Conservation (phyloP, 92 coral and sea anemone genomes). For the Bergia sp. region DNA sequence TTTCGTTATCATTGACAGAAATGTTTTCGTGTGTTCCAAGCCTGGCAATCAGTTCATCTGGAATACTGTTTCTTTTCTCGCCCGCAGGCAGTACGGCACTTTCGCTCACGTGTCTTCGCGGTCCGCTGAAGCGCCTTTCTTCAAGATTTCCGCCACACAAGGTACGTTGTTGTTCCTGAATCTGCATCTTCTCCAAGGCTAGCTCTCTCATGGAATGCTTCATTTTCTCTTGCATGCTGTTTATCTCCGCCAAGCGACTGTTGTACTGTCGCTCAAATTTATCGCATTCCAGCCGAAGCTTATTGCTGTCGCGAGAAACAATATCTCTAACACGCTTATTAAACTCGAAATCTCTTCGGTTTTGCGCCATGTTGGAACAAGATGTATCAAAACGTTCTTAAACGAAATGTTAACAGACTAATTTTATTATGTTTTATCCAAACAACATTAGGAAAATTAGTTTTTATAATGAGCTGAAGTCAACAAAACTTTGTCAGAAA, state of each 20-base stretch:
- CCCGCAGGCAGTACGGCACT: neutral
- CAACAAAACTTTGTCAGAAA: neutral
- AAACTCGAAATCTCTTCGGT: conserved; percentile 64
- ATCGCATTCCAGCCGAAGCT: conserved; percentile 61
- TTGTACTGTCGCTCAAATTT: conserved; percentile 77
- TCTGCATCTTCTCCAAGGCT: conserved; percentile 64
- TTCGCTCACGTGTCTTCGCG: conserved; percentile 29
- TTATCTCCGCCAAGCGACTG: conserved; percentile 76
- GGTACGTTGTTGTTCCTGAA: conserved; percentile 37
- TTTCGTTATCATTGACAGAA: neutral
- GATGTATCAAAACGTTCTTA: neutral
- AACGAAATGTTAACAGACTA: neutral
- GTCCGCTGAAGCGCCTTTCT: neutral
- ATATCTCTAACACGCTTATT: conserved; percentile 81
- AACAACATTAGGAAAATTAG: neutral
- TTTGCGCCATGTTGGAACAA: conserved; percentile 48
- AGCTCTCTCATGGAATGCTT: conserved; percentile 79
- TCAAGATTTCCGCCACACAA: neutral
- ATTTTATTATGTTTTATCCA: conserved; percentile 20
- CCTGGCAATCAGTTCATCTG: neutral
- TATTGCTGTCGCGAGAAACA: conserved; percentile 71
- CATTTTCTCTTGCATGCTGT: conserved; percentile 81
- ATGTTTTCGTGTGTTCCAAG: neutral
- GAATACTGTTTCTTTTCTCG: conserved; percentile 27
- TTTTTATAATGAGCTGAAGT: conserved; percentile 7